phyloP scores from a whole-genome alignment of 2,888 invertebrate species.

The Caenorhabditis angaria region DNA sequence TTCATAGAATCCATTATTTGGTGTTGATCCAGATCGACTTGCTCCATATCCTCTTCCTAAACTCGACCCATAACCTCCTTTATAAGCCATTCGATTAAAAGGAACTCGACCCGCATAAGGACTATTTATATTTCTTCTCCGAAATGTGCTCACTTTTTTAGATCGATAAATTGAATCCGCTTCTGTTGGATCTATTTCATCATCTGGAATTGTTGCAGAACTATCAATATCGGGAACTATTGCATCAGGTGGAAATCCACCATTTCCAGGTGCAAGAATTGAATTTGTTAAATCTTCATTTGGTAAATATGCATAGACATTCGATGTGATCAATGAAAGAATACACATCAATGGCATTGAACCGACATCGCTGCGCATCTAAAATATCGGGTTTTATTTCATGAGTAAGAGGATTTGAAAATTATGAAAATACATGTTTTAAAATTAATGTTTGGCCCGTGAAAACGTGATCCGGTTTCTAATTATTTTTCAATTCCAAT shows the following conservation, averaged over 20 bases:
- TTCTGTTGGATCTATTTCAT: slow-evolving; percentile 15
- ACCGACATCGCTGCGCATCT: slow-evolving; percentile 42
- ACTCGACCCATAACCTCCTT: slow-evolving; percentile 44
- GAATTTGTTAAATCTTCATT: slow-evolving; percentile 44
- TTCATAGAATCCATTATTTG: slow-evolving; percentile 19
- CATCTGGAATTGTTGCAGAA: slow-evolving; percentile 27
- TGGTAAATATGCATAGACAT: slow-evolving; percentile 41
- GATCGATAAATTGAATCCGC: slow-evolving; percentile 27
- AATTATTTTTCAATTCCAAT: too few species aligned
- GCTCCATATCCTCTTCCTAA: background rate
- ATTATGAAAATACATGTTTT: slow-evolving; percentile 1
- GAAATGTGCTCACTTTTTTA: slow-evolving; percentile 38
- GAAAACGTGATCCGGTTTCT: too few species aligned
- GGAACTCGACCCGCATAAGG: slow-evolving; percentile 35
- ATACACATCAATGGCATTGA: slow-evolving; percentile 43
- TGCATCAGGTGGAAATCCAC: slow-evolving; percentile 12
- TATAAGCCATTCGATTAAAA: slow-evolving; percentile 42
- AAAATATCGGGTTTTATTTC: background rate
- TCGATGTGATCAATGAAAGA: slow-evolving; percentile 33
- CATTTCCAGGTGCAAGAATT: background rate
- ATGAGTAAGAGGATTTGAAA: background rate
- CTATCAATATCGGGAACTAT: slow-evolving; percentile 33
- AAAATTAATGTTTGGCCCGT: too few species aligned
- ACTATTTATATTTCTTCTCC: slow-evolving; percentile 43
- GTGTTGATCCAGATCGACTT: background rate